Base-by-base conservation (phyloP, 2,888 invertebrate genomes). In the Suillia variegata region DNA sequence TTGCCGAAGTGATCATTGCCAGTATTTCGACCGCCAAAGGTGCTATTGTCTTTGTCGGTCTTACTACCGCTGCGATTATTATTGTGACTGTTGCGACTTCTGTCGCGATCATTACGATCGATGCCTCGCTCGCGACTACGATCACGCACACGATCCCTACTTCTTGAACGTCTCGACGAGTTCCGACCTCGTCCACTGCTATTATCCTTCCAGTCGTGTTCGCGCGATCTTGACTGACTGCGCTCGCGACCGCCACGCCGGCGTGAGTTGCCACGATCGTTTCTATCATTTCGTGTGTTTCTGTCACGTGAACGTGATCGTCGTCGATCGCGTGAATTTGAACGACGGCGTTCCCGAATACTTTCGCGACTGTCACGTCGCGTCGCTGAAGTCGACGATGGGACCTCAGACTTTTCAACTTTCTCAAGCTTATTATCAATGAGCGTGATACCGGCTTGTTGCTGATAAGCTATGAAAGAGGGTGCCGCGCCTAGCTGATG, bases 1-100 rank as follows among this genome's bases (percentile, higher is more conserved):
- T 50, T 22, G 24, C 24, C n/a, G 24, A 4, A 22, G 13, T 31
- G 42, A n/a, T 61, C 38, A 13, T 48, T 31, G 6, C 45, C 34
- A 20, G 21, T 18, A 24, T 58, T 57, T 45, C 75, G 73, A 50
- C 67, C 68, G 17, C 67, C 51, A 58, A 73, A 54, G 3, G 21
- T 13, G n/a, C n/a, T n/a, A n/a, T n/a, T n/a, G 26, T 66, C 38
- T n/a, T n/a, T 24, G 15, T 56, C 57, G n/a, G n/a, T n/a, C n/a
- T n/a, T n/a, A n/a, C n/a, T n/a, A n/a, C n/a, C n/a, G n/a, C n/a
- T n/a, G n/a, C n/a, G n/a, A n/a, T 54, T 61, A 62, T 67, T 58
- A 64, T 82, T 67, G 65, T 80, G 69, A 69, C 82, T 53, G 75
- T 85, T 79, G 61, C 86, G 77, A 76, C 86, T 74, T 73, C 86